A percentile compares a stretch with the other conserved stretches of the same genome.
Conservation (phyloP, 2,888 invertebrate genomes). For the Scaptomyza cyrtandrae region DNA sequence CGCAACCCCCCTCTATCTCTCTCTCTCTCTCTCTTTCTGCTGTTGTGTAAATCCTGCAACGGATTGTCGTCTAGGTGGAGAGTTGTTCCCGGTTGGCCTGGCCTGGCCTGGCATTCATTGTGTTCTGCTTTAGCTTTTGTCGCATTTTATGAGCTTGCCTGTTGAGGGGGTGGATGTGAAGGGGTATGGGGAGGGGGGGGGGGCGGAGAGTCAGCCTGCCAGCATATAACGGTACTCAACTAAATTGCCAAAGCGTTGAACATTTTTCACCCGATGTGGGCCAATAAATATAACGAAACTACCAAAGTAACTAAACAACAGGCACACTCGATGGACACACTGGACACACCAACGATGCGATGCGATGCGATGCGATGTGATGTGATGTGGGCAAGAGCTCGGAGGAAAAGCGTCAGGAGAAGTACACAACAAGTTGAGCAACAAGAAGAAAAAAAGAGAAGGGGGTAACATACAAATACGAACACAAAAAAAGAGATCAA, state of each 20-base stretch:
- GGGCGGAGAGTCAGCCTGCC: slow-evolving; percentile 40
- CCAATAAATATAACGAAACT: slow-evolving; percentile 84
- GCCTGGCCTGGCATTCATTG: slow-evolving; percentile 64
- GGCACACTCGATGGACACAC: slow-evolving; percentile 37
- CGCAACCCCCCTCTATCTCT: not conserved
- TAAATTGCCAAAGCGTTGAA: slow-evolving; percentile 81
- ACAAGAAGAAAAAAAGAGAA: not conserved
- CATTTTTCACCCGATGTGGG: slow-evolving; percentile 84
- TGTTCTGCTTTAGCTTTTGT: slow-evolving; percentile 69
- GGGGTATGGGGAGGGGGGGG: not conserved
- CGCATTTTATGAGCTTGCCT: slow-evolving; percentile 71
- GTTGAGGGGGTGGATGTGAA: no score
- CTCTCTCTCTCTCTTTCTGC: not conserved
- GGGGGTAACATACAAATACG: not conserved
- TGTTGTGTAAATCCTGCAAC: slow-evolving; percentile 18
- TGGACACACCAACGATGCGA: slow-evolving; percentile 37
- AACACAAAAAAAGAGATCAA: slow-evolving; percentile 33
- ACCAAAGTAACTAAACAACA: slow-evolving; percentile 78
- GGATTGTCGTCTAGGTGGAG: slow-evolving; percentile 48
- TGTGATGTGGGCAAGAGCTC: slow-evolving; percentile 22
- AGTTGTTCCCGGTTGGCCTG: slow-evolving; percentile 22
- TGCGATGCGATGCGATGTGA: slow-evolving; percentile 17
- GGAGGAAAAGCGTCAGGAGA: slow-evolving; percentile 10
- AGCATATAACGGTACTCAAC: slow-evolving; percentile 79
- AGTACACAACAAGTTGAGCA: slow-evolving; percentile 46